Conservation (phyloP, 2,113 vertebrate species). For the Austrofundulus limnaeus region DNA sequence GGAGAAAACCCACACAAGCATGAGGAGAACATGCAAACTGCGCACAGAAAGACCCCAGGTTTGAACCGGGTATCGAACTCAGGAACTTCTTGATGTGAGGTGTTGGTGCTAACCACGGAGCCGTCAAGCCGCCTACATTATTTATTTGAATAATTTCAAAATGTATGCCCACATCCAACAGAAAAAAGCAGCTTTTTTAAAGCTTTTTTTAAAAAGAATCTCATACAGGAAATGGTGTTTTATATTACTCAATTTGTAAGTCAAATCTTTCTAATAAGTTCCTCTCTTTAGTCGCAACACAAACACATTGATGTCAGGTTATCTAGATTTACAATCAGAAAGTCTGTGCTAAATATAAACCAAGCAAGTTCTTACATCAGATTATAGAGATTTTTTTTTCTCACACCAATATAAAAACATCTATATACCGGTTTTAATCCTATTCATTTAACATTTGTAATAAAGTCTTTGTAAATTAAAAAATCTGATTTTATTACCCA, state of each 20-base stretch:
- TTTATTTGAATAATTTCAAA: neutral
- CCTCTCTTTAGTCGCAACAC: neutral
- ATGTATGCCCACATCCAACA: neutral
- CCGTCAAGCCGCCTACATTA: too few species aligned
- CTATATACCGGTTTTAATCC: too few species aligned
- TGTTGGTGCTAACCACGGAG: too few species aligned
- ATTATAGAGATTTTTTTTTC: too few species aligned
- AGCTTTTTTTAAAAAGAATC: too few species aligned
- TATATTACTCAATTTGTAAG: neutral
- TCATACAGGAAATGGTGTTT: neutral
- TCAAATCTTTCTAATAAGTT: neutral
- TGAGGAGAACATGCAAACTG: too few species aligned
- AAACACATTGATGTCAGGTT: neutral
- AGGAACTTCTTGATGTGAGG: too few species aligned
- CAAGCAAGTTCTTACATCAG: neutral
- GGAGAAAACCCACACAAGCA: too few species aligned
- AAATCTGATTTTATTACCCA: neutral
- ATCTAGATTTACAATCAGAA: constrained; percentile 1
- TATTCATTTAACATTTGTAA: neutral
- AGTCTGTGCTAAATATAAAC: too few species aligned
- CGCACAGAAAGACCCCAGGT: too few species aligned
- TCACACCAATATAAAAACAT: neutral
- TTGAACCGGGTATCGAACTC: too few species aligned
- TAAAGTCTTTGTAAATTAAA: neutral
- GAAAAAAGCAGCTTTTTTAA: neutral